Evolutionary conservation across 1,140 invertebrate species (phyloP), one percentile per base, ranked within the genome.

Genomic region (Drosophila oshimai): DNA sequence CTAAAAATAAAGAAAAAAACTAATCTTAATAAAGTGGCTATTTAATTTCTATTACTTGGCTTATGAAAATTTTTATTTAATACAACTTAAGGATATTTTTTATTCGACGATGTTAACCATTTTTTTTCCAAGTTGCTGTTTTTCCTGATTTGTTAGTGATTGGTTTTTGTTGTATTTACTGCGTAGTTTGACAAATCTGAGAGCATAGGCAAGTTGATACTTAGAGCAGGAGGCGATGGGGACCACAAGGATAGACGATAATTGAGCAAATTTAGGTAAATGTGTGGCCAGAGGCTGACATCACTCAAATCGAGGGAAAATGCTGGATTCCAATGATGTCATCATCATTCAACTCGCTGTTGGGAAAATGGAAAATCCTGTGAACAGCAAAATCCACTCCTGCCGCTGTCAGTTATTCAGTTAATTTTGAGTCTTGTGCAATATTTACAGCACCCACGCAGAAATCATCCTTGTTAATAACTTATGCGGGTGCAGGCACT

Each of bases 121-220:
- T 4, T 6, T 50, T 2, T 24, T 24, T 18, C 3, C 20, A 44
- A 22, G 36, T 33, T 33, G 22, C 13, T 54, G 34, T 9, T 69
- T 62, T 31, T 5, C 6, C 46, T 67, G 45, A 57, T 46, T 64
- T 45, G 58, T 17, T 64, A 7, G 20, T 72, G 22, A 42, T 12
- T 10, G 24, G 20, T 69, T 73, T 68, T 57, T 45, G 36, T 57
- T 65, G 41, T 46, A 50, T 57, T 54, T 53, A 24, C 34, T 65
- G 44, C 49, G 51, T 31, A 57, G 37, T 68, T 77, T 87, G 76
- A 87, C 60, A 81, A 74, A 88, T 87, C 74, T 50, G 76, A 73
- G 53, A 42, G 39, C 50, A 37, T n/a, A 37, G 29, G 24, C 47
- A 50, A 69, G 61, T 75, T 67, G 77, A 74, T 74, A 54, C 51